A percentile compares a stretch with the other conserved stretches of the same genome.
Conservation (phyloP, 2,888 invertebrate species). For the Loripinus fragilis region DNA sequence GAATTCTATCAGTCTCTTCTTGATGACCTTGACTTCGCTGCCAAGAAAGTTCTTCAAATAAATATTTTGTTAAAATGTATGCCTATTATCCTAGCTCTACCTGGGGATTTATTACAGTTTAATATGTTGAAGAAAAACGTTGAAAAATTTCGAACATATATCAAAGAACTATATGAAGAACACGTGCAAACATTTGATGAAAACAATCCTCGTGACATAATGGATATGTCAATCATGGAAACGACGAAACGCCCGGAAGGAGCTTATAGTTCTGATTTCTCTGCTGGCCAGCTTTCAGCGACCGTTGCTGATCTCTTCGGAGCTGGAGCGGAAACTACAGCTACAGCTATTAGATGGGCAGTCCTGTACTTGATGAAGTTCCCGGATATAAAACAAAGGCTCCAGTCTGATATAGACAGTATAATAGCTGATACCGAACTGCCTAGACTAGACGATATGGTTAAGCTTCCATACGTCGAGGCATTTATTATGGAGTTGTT, state of each 20-base stretch:
- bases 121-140: constrained; percentile 29
- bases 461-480: constrained; percentile 63
- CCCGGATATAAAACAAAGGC: constrained; percentile 85
- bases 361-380: constrained; percentile 91
- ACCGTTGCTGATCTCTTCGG: constrained; percentile 63
- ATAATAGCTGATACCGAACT: constrained; percentile 77
- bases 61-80: constrained; percentile 47
- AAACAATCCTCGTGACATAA: constrained; percentile 58
- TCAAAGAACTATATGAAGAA: constrained; percentile 35
- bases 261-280: background rate
- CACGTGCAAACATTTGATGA: constrained; percentile 48
- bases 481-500: constrained; percentile 72
- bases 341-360: constrained; percentile 94
- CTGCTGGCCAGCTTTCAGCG: constrained; percentile 51
- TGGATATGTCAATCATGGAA: constrained; percentile 61
- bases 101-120: constrained; percentile 59
- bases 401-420: constrained; percentile 60
- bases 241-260: background rate
- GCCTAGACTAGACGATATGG: constrained; percentile 55
- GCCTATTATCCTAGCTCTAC: constrained; percentile 57
- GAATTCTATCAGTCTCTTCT: constrained; percentile 58
- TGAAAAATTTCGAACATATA: constrained; percentile 16
- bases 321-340: constrained; percentile 87
- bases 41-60: constrained; percentile 43
- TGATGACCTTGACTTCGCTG: constrained; percentile 59